Evolutionary conservation across 2,797 vertebrate species (phyloP), one percentile per base, ranked within the genome.

Genomic region (Poecilia picta): DNA sequence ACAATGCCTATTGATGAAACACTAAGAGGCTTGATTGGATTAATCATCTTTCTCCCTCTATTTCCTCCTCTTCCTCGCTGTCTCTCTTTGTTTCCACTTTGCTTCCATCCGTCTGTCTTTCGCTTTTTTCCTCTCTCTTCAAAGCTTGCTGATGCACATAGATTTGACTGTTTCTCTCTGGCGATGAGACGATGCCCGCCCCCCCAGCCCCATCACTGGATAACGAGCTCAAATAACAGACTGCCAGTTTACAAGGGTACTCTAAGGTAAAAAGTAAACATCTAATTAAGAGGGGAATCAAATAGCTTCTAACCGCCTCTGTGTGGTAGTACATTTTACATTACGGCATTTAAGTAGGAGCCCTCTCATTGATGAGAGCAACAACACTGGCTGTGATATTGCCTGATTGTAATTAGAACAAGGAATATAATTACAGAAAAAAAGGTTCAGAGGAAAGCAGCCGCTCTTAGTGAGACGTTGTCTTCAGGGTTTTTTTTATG

Each of bases 1-100:
- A 95, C 95, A 95, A 95, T 95, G 93, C 76, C 91, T 93, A 92
- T 93, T 94, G 94, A 95, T 94, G 92, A 92, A 91, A 91, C 86
- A 89, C 91, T 94, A 93, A 95, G 94, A 94, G 87, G 92, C 92
- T 95, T 94, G 91, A 95, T 94, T 95, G 95, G 94, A 95, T 95
- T 95, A 94, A 94, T 94, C 90, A 93, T 93, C 87, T 89, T 85
- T 90, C 79, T 71, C 84, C 80, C 79, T 85, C 79, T 31, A 8
- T 46, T 53, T 46, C 0, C 10, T 39, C 43, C 74, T 72, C 74
- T 82, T 87, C 77, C 75, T 82, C 23, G 72, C 84, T 75, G 43
- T 83, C 45, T 73, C 49, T 57, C 83, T 90, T 89, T 91, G 86
- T 89, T 78, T 88, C 59, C 33, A 18, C 71, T 84, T 73, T 75